A percentile compares a stretch with the other conserved stretches of the same genome.
phyloP scores from a whole-genome alignment of 2,888 invertebrate species.

The Lepidocyrtoides sp. region DNA sequence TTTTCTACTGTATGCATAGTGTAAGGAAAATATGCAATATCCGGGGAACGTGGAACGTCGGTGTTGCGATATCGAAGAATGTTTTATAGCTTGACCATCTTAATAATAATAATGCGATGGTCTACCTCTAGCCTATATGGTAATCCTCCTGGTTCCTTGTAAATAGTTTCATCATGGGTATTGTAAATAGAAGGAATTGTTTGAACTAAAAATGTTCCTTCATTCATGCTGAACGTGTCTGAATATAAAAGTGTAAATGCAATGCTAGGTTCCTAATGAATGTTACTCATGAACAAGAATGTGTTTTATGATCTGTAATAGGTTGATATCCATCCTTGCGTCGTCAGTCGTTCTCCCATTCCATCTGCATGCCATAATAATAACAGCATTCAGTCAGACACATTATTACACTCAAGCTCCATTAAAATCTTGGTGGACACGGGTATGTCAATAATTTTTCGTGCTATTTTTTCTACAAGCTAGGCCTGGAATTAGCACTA shows the following conservation, averaged over 20 bases:
- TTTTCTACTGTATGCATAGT: neutral
- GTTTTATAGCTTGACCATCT: slow-evolving; percentile 39
- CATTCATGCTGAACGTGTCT: slow-evolving; percentile 17
- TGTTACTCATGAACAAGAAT: slow-evolving; percentile 3
- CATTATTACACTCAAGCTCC: neutral
- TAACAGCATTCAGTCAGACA: neutral
- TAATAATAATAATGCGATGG: too few species aligned
- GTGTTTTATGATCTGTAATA: slow-evolving; percentile 26
- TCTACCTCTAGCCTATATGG: too few species aligned
- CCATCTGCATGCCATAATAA: neutral
- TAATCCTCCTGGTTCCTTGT: slow-evolving; percentile 1
- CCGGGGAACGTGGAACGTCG: slow-evolving; percentile 33
- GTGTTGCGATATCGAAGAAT: neutral
- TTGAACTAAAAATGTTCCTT: slow-evolving; percentile 35
- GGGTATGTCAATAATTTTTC: slow-evolving; percentile 40
- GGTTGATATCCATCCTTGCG: neutral
- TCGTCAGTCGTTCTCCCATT: neutral
- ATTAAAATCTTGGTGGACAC: slow-evolving; percentile 24
- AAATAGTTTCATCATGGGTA: slow-evolving; percentile 27
- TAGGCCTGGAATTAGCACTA: slow-evolving; percentile 17
- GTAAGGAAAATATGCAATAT: slow-evolving; percentile 15
- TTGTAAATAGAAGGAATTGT: slow-evolving; percentile 46
- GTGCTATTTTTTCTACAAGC: neutral
- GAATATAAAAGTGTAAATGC: neutral
- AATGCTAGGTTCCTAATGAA: slow-evolving; percentile 4